Percentiles rank a stretch among this genome's conserved stretches.
Conservation (phyloP, 2,888 invertebrate species). For the Hanleya hanleyi region DNA sequence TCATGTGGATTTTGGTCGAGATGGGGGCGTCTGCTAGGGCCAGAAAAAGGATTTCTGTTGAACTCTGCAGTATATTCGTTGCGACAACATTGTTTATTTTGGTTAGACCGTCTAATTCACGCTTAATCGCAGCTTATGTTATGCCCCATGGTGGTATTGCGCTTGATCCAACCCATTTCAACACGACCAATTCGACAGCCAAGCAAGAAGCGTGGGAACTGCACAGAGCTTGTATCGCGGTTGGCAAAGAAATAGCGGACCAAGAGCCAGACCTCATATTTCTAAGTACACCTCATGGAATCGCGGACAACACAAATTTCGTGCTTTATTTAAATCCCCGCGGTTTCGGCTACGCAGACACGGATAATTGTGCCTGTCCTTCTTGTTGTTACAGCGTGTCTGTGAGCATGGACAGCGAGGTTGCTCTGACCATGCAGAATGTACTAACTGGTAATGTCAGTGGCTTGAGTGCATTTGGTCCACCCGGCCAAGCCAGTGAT, state of each 20-base stretch:
- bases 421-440: slow-evolving; percentile 29
- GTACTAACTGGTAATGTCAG: slow-evolving; percentile 43
- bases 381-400: slow-evolving; percentile 48
- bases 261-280: slow-evolving; percentile 44
- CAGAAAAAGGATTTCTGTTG: too few species aligned
- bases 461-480: slow-evolving; percentile 49
- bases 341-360: slow-evolving; percentile 39
- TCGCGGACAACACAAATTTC: slow-evolving; percentile 46
- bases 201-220: slow-evolving; percentile 41
- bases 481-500: slow-evolving; percentile 39
- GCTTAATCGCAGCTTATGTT: slow-evolving; percentile 31
- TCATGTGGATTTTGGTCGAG: too few species aligned
- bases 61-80: too few species aligned
- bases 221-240: slow-evolving; percentile 40
- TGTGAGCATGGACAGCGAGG: slow-evolving; percentile 32
- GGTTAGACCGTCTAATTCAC: not conserved
- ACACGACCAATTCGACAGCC: slow-evolving; percentile 47
- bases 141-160: slow-evolving; percentile 54
- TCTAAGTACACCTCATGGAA: slow-evolving; percentile 52
- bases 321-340: slow-evolving; percentile 43
- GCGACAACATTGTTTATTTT: too few species aligned
- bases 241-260: slow-evolving; percentile 37
- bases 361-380: slow-evolving; percentile 48
- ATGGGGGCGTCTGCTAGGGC: too few species aligned
- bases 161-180: slow-evolving; percentile 45